Evolutionary conservation across 2,888 invertebrate genomes (phyloP).

Genomic region (Nomada fucata): DNA sequence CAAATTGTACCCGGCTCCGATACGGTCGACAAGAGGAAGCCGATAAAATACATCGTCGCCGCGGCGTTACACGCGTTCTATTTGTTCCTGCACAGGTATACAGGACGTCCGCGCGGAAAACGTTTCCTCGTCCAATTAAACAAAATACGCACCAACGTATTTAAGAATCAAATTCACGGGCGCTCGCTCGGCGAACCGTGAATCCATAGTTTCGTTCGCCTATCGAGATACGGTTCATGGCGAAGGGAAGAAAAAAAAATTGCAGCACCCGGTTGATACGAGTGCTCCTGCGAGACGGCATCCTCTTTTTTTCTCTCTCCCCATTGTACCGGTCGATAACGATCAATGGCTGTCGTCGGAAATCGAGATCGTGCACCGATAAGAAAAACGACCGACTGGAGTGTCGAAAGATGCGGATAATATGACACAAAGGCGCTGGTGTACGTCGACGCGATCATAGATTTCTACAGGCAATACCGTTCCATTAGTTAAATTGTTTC

Average conservation of each 20-base stretch:
- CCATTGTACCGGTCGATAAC: background rate
- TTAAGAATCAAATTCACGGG: no score
- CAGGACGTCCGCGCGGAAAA: background rate
- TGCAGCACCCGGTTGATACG: background rate
- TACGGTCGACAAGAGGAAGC: slow-evolving; percentile 40
- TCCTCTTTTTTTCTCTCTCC: background rate
- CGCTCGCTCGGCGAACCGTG: no score
- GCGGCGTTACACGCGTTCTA: background rate
- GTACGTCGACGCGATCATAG: slow-evolving; percentile 47
- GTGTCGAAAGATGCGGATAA: slow-evolving; percentile 53
- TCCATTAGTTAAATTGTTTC: slow-evolving; percentile 83
- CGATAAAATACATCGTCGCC: slow-evolving; percentile 40
- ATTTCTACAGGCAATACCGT: slow-evolving; percentile 74
- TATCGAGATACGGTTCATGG: no score
- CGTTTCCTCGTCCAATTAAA: background rate
- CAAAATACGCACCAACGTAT: background rate
- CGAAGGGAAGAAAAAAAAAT: no score
- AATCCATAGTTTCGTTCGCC: no score
- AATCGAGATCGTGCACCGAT: slow-evolving; percentile 49
- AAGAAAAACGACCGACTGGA: slow-evolving; percentile 19
- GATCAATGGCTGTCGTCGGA: slow-evolving; percentile 2
- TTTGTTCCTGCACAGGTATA: background rate
- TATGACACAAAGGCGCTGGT: slow-evolving; percentile 25
- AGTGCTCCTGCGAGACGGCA: background rate
- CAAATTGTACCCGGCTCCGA: slow-evolving; percentile 47